Conservation (phyloP, 2,888 invertebrate species). For the Xylocampa areola region DNA sequence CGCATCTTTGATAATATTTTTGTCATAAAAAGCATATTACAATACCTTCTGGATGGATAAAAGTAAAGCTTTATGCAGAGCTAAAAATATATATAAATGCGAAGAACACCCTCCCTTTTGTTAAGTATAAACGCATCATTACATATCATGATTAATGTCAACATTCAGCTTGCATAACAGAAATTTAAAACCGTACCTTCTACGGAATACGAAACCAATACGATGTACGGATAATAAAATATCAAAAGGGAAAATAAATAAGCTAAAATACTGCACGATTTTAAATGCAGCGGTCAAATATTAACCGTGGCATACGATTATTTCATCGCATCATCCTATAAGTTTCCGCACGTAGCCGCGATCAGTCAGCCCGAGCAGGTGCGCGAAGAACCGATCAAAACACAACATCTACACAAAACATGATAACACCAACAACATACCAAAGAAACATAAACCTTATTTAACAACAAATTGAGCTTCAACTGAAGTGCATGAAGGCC, state of each 20-base stretch:
- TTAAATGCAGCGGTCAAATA: slow-evolving; percentile 50
- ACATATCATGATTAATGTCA: slow-evolving; percentile 3
- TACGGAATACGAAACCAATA: slow-evolving; percentile 50
- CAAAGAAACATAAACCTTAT: slow-evolving; percentile 35
- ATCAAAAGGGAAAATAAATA: slow-evolving; percentile 34
- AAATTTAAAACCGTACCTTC: slow-evolving; percentile 34
- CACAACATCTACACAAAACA: slow-evolving; percentile 54
- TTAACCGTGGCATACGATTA: slow-evolving; percentile 59
- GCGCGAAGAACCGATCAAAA: slow-evolving; percentile 65
- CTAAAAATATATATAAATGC: too few relatives aligned
- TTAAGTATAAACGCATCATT: slow-evolving; percentile 28
- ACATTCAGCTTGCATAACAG: slow-evolving; percentile 18
- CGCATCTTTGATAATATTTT: too few relatives aligned
- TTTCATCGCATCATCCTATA: slow-evolving; percentile 65
- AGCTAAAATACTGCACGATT: slow-evolving; percentile 37
- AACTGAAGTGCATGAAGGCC: slow-evolving; percentile 18
- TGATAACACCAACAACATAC: slow-evolving; percentile 21
- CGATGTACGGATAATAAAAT: slow-evolving; percentile 32
- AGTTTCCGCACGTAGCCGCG: slow-evolving; percentile 70
- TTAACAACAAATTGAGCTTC: neutral
- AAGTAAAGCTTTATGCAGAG: too few relatives aligned
- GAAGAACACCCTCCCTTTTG: too few relatives aligned
- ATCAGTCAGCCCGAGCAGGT: slow-evolving; percentile 78
- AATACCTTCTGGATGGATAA: too few relatives aligned
- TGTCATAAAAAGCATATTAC: too few relatives aligned